Evolutionary conservation across 2,888 invertebrate species (phyloP), one percentile per base, ranked within the genome.

Genomic region (Ormyrus thymus): DNA sequence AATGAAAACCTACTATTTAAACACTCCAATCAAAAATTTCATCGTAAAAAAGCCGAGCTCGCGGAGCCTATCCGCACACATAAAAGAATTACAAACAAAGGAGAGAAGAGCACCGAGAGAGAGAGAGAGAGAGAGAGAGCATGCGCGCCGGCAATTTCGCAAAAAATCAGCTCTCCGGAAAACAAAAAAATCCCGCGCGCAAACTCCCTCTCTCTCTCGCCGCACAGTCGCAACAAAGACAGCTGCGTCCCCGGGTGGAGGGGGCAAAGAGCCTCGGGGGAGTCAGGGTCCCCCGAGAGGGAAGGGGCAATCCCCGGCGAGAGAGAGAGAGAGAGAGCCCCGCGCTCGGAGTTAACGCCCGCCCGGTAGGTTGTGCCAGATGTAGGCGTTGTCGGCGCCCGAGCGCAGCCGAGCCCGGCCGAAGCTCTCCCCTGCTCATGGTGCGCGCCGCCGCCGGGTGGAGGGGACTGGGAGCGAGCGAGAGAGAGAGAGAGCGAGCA

Each of bases 281-380:
- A 53, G 66, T 29, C 9, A 66, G 56, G 13, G 56, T 9, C 6
- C 6, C 13, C 11, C 8, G 15, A n/a, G 43, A 51, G 5, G 8
- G 7, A 15, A 53, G 29, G 29, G 29, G 29, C 29, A 29, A 29
- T 29, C 29, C 29, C 29, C 68, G 81, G 72, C 29, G 78, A 62
- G 59, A 78, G 71, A 51, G 74, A 79, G 48, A 79, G 48, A 68
- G 77, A 76, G 69, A 61, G 64, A 13, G 69, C 55, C 29, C 0
- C 0, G 29, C 29, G 2, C 29, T 29, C 29, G 65, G 83, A 85
- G 89, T 86, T 83, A 86, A 86, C 89, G 88, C 89, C 89, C 89
- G 88, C 84, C 29, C 70, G 78, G 87, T 85, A 85, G 89, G 89
- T 84, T 85, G 88, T 84, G 13, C 69, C 76, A 76, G 53, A 80